Evolutionary conservation across 2,113 vertebrate species (phyloP).

Genomic region (Zapus hudsonius): DNA sequence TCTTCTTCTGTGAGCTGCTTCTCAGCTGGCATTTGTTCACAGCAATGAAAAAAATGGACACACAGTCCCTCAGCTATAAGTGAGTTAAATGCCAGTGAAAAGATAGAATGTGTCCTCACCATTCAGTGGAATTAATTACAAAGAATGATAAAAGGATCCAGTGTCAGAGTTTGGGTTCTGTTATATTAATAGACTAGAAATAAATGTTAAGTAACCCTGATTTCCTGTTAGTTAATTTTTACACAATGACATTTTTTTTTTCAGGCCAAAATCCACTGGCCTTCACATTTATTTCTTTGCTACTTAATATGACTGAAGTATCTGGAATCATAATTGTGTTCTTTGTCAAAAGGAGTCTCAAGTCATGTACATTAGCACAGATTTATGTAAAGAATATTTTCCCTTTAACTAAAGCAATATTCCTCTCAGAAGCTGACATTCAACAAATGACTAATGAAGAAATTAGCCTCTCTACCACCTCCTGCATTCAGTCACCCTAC

Average conservation of each 20-base stretch:
- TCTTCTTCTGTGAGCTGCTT: no score
- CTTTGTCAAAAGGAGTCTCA: slow-evolving; percentile 40
- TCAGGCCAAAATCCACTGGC: not conserved
- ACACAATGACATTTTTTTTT: not conserved
- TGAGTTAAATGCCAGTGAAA: not conserved
- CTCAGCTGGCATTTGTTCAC: no score
- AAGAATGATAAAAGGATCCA: not conserved
- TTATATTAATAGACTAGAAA: slow-evolving; percentile 50
- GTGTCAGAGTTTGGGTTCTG: slow-evolving; percentile 36
- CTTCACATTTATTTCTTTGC: slow-evolving; percentile 36
- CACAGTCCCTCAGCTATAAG: not conserved
- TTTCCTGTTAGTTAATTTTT: slow-evolving; percentile 61
- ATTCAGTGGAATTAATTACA: slow-evolving; percentile 13
- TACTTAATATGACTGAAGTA: slow-evolving; percentile 13
- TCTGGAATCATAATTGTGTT: slow-evolving; percentile 47
- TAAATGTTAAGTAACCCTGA: slow-evolving; percentile 35
- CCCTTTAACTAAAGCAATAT: slow-evolving; percentile 33
- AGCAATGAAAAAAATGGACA: no score
- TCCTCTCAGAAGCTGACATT: slow-evolving; percentile 23
- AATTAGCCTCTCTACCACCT: slow-evolving; percentile 56
- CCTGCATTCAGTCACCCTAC: slow-evolving; percentile 39
- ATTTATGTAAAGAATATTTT: slow-evolving; percentile 53
- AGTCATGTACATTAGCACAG: slow-evolving; percentile 17
- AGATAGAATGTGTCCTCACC: not conserved
- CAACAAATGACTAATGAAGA: slow-evolving; percentile 66